Evolutionary conservation across 1,140 invertebrate species (phyloP), one percentile per base, ranked within the genome.

Genomic region (Platorchestia sp.): DNA sequence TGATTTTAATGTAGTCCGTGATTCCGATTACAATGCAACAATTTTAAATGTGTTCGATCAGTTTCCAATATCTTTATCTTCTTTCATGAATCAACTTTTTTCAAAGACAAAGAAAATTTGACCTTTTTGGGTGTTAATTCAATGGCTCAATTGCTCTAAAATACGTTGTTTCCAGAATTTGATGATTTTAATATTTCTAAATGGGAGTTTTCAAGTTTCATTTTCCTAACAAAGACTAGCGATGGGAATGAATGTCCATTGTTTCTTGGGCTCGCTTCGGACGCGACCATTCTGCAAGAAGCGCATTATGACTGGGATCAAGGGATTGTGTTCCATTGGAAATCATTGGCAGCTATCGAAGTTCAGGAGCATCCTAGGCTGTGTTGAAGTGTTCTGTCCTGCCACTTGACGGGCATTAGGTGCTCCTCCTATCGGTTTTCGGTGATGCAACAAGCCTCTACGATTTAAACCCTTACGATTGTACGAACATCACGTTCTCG

Each of bases 381-480:
- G 45, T 93, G 91, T 47, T 45, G 45, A 47, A 93, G 91, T 93
- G 91, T 93, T 44, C 91, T 93, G 91, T n/a, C 45, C 91, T 93
- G 91, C 43, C 91, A 93, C 91, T 44, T 93, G 36, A 47, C 45
- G 45, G 43, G 91, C 40, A 93, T 93, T 93, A 93, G 91, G 41
- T 93, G 91, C 91, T 93, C 91, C 91, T 93, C 91, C 45, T 93
- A 93, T 93, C 91, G 91, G 91, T 93, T 93, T 93, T 93, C 91
- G 91, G 45, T 93, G 91, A 93, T 93, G 91, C 91, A 93, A n/a
- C 91, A 47, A 93, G 45, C 91, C 91, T 45, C 7, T 40, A 93
- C 40, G 91, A n/a, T 44, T 93, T 93, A 93, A 93, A 89, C 91
- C 91, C 91, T n/a, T 0, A 40, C 91, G 45, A 93, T 93, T 93